phyloP scores from a whole-genome alignment of 2,797 vertebrate genomes.

The Hydrolagus colliei region DNA sequence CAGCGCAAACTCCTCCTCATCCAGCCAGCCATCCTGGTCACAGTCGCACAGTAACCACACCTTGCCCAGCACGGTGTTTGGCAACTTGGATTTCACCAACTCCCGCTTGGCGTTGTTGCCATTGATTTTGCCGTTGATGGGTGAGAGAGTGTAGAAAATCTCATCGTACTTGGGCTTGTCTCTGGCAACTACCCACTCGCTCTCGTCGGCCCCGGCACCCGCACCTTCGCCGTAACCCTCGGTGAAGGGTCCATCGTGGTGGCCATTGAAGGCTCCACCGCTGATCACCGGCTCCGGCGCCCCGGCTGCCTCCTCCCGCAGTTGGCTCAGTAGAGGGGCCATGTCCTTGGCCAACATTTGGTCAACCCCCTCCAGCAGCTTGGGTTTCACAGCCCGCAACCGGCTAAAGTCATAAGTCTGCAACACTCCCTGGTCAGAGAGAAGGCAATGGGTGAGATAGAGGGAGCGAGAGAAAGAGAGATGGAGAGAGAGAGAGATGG shows the following conservation, averaged over 20 bases:
- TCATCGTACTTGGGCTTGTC: conserved; percentile 94
- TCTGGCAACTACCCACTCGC: conserved; percentile 88
- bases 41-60: conserved; percentile 96
- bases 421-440: conserved; percentile 69
- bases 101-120: conserved; percentile 91
- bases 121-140: conserved; percentile 87
- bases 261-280: conserved; percentile 87
- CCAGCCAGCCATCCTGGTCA: conserved; percentile 87
- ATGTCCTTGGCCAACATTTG: conserved; percentile 89
- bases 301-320: conserved; percentile 81
- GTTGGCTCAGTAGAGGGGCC: conserved; percentile 76
- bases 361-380: conserved; percentile 87
- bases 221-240: conserved; percentile 90
- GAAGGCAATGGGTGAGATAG: background rate
- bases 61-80: conserved; percentile 89
- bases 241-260: conserved; percentile 81
- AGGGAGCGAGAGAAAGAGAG: background rate
- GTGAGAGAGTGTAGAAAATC: conserved; percentile 90
- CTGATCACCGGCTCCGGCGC: conserved; percentile 71
- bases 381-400: conserved; percentile 86
- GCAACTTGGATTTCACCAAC: conserved; percentile 91
- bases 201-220: conserved; percentile 78
- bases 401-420: conserved; percentile 90
- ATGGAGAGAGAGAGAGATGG: background rate
- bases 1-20: conserved; percentile 90